Percentiles rank a stretch among this genome's conserved stretches.
Evolutionary conservation across 2,113 vertebrate species (phyloP).

Genomic region (Ranitomeya variabilis): DNA sequence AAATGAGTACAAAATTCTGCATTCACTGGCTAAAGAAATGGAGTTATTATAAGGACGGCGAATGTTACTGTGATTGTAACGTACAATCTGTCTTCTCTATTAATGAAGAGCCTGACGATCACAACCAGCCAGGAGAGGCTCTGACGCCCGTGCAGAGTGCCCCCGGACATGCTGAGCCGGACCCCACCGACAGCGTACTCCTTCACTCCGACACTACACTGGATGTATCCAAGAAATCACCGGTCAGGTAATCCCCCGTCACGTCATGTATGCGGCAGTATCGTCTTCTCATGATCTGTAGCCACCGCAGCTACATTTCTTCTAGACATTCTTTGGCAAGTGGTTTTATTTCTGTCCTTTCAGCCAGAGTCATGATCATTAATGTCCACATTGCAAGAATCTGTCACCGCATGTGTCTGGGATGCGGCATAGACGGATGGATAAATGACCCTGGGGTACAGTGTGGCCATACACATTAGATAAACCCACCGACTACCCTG

Average conservation of each 20-base stretch:
- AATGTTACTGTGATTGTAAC: background rate
- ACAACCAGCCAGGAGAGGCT: constrained; percentile 67
- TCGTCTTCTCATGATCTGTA: background rate
- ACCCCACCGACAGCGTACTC: constrained; percentile 65
- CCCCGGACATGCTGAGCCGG: constrained; percentile 66
- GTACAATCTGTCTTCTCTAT: constrained; percentile 21
- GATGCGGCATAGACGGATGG: background rate
- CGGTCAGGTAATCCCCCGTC: constrained; percentile 63
- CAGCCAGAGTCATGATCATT: background rate
- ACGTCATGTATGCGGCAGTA: no score
- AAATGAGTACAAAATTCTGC: background rate
- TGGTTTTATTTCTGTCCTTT: background rate
- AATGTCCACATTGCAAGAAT: background rate
- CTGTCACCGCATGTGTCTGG: background rate
- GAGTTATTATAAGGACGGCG: background rate
- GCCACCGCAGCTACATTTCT: background rate
- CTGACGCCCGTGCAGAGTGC: constrained; percentile 68
- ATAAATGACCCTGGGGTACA: no score
- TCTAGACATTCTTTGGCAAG: background rate
- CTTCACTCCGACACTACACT: constrained; percentile 70
- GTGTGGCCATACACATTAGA: background rate
- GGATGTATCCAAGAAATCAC: constrained; percentile 60
- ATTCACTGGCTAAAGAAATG: background rate
- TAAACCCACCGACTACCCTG: background rate
- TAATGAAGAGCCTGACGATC: constrained; percentile 69